Evolutionary conservation across 2,797 vertebrate genomes (phyloP).

Genomic region (Gymnodraco acuticeps): DNA sequence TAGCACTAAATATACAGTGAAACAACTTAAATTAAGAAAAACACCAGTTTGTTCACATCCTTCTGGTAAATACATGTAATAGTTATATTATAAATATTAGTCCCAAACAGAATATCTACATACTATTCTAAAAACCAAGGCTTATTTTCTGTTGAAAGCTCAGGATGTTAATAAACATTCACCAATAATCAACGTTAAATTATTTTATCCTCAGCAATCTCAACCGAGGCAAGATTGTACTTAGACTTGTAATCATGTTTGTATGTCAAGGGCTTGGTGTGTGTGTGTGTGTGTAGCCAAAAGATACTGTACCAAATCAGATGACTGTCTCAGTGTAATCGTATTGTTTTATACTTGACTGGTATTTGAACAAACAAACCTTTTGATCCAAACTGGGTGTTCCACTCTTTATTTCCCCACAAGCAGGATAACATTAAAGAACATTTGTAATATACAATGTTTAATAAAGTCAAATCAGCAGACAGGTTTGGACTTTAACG

Average conservation of each 20-base stretch:
- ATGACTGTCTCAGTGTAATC: not conserved
- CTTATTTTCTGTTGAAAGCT: not conserved
- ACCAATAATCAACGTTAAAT: not conserved
- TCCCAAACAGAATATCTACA: not conserved
- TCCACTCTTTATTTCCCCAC: not conserved
- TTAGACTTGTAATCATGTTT: too few relatives aligned
- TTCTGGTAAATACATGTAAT: not conserved
- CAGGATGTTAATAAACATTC: not conserved
- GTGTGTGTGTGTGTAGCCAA: not conserved
- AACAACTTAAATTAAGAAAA: not conserved
- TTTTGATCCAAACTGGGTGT: not conserved
- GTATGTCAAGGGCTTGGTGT: not conserved
- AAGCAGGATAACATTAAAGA: not conserved
- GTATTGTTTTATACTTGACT: not conserved
- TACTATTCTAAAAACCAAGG: not conserved
- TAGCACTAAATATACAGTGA: too few relatives aligned
- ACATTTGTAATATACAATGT: not conserved
- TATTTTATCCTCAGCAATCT: not conserved
- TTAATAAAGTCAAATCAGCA: not conserved
- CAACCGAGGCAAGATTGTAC: not conserved
- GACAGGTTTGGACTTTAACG: slow-evolving; percentile 24
- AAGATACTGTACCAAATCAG: not conserved
- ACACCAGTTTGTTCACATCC: not conserved
- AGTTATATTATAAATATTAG: not conserved
- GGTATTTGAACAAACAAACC: not conserved